phyloP scores from a whole-genome alignment of 2,888 invertebrate genomes.

The Augiades crinisus region DNA sequence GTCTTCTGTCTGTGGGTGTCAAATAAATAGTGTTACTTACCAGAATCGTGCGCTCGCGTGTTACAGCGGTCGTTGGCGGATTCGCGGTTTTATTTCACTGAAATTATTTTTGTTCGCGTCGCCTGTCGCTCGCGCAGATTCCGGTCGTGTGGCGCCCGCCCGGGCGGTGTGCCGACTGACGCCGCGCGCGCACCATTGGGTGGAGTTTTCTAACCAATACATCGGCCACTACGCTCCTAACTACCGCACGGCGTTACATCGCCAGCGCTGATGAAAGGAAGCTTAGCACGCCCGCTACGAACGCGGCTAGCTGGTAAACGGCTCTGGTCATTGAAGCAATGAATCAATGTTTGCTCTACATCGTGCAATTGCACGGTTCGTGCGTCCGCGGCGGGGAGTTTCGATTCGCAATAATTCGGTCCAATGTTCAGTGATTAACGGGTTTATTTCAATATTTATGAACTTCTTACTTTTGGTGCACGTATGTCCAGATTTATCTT shows the following conservation, averaged over 20 bases:
- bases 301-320: constrained; percentile 42
- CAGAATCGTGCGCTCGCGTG: constrained; percentile 76
- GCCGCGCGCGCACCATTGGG: constrained; percentile 43
- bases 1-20: constrained; percentile 6
- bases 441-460: too few species aligned
- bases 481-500: too few species aligned
- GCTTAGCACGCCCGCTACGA: background rate
- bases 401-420: constrained; percentile 16
- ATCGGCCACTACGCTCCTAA: constrained; percentile 11
- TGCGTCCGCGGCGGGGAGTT: constrained; percentile 27
- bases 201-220: constrained; percentile 30
- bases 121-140: constrained; percentile 73
- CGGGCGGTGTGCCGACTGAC: constrained; percentile 79
- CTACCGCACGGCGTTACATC: constrained; percentile 24
- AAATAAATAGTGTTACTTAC: constrained; percentile 49
- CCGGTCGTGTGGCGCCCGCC: constrained; percentile 81
- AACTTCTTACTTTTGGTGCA: too few species aligned
- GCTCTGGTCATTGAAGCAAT: constrained; percentile 43
- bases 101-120: constrained; percentile 61
- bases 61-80: constrained; percentile 55
- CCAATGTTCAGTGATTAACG: background rate
- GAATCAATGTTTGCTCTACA: constrained; percentile 52
- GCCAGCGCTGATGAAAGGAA: constrained; percentile 20
- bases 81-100: constrained; percentile 69
- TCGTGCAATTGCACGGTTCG: constrained; percentile 36